Evolutionary conservation across 2,888 invertebrate genomes (phyloP), one percentile per base, ranked within the genome.

Genomic region (Spatulosminthurus flaviceps): DNA sequence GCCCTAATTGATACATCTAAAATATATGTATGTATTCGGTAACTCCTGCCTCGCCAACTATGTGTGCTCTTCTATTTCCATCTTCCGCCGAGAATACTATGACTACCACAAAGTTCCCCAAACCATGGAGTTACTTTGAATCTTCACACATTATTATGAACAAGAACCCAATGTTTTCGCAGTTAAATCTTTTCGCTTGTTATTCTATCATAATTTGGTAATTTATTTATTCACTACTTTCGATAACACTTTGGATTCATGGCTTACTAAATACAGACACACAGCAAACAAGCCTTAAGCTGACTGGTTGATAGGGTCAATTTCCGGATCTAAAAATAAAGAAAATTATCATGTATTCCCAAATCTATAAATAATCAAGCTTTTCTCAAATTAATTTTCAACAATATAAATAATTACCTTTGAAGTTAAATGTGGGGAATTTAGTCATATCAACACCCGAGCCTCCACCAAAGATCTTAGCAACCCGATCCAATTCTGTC

Each of bases 401-500:
- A 9, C 19, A 76, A 41, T 2, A 51, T 9, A 11, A 19, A 51
- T 34, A 9, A 51, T 51, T 86, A 89, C 89, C 89, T 86, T 85
- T 80, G 86, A 96, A 97, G 87, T 92, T 93, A 87, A 97, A 93
- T 19, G 91, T 87, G 16, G 97, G 97, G 88, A 98, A 97, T 88
- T 95, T 90, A 22, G 94, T 93, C 94, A 97, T 94, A 87, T 97
- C 95, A 4, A 91, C 91, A 66, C 93, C 94, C 16, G 90, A 87
- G 76, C 91, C 93, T 85, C 94, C 94, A 67, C 93, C 92, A 86
- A 89, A 96, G 84, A 92, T 92, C 86, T 91, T 92, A 76, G 93
- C 91, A 43, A 96, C 90, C 88, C 94, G 94, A 7, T 94, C 94
- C 85, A 96, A 87, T 87, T 96, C 95, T 19, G 91, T 89, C 86